These are phyloP conservation scores for Azemiops feae DNA, from an alignment of 2,113 vertebrate species.

Conservation along the genomic window DNA sequence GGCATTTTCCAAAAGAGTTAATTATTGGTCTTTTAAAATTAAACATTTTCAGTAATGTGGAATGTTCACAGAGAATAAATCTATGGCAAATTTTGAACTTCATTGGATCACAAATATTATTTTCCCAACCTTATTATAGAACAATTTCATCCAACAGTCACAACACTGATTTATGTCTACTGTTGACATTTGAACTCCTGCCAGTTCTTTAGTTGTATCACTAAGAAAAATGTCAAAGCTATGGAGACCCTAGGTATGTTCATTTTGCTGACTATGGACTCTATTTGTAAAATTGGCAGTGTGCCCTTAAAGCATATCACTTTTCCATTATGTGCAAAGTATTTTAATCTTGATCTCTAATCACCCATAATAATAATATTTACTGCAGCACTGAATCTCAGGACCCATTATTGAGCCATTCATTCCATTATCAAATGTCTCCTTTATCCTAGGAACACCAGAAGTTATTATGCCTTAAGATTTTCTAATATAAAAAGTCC, in stretches of 20 bases:
- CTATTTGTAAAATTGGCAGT: constrained; percentile 31
- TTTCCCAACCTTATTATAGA: background rate
- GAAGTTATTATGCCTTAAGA: background rate
- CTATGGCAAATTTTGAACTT: background rate
- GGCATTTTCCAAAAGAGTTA: background rate
- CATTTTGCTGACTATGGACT: constrained; percentile 22
- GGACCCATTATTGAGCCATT: constrained; percentile 12
- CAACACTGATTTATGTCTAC: background rate
- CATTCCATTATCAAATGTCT: constrained; percentile 8
- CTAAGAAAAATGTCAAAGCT: constrained; percentile 8
- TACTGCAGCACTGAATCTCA: constrained; percentile 16
- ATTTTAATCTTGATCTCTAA: constrained; percentile 42
- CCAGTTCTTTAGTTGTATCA: background rate
- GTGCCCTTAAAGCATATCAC: constrained; percentile 29
- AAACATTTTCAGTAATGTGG: background rate
- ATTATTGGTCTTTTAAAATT: background rate
- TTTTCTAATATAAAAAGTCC: constrained; percentile 30
- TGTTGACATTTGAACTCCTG: background rate
- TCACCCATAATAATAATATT: constrained; percentile 32
- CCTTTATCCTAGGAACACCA: constrained; percentile 5
- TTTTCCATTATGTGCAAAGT: constrained; percentile 27
- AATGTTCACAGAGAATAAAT: background rate
- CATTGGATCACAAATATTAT: background rate
- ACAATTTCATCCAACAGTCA: background rate
- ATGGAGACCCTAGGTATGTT: background rate